phyloP scores from a whole-genome alignment of 2,113 vertebrate genomes.

The Lipotes vexillifer region DNA sequence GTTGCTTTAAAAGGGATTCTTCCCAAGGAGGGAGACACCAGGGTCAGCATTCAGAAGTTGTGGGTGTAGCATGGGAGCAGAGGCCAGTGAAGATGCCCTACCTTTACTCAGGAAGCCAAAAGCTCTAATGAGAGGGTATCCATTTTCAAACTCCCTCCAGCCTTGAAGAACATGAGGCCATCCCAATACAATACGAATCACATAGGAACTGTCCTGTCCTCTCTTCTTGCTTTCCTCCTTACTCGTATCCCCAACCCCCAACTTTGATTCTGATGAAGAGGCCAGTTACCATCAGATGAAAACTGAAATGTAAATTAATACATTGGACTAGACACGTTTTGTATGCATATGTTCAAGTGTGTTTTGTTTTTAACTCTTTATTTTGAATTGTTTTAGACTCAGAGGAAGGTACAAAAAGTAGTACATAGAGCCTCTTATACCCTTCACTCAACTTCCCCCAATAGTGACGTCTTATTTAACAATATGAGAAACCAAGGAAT shows the following conservation, averaged over 20 bases:
- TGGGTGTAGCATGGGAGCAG: not conserved
- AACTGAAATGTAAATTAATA: not conserved
- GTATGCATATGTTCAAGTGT: not conserved
- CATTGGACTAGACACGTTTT: not conserved
- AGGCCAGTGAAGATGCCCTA: not conserved
- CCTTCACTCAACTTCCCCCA: not conserved
- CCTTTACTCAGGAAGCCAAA: not conserved
- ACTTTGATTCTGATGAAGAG: not conserved
- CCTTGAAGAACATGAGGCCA: not conserved
- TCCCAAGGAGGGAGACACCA: not conserved
- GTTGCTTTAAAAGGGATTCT: not conserved
- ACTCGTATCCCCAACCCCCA: not conserved
- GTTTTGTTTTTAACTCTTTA: not conserved
- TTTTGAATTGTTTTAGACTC: not conserved
- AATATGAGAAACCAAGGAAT: not conserved
- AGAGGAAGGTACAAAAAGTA: not conserved
- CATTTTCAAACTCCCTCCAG: not conserved
- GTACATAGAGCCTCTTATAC: not conserved
- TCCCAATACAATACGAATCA: not conserved
- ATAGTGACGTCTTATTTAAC: not conserved
- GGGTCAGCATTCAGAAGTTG: not conserved
- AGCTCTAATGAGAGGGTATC: not conserved
- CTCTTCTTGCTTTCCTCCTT: not conserved
- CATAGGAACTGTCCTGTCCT: not conserved
- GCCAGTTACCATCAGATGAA: not conserved